Percentiles rank a stretch among this genome's conserved stretches.
Evolutionary conservation across 2,113 vertebrate genomes (phyloP).

Genomic region (Sinocyclocheilus grahami): DNA sequence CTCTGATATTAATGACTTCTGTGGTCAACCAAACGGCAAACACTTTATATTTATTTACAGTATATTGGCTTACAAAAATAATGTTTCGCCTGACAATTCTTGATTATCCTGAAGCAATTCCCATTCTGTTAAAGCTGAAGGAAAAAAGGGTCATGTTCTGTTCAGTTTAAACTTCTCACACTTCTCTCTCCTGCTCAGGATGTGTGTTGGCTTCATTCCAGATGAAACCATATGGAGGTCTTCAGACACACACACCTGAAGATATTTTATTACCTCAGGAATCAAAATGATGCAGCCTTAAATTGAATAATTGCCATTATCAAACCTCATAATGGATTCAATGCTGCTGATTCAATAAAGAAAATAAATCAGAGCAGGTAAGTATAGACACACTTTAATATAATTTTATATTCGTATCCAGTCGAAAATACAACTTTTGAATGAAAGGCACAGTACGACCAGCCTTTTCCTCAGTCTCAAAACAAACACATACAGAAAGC

Average conservation of each 20-base stretch:
- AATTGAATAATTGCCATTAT: background rate
- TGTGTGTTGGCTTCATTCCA: constrained; percentile 38
- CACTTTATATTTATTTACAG: constrained; percentile 3
- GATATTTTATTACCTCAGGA: background rate
- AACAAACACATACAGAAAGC: constrained; percentile 87
- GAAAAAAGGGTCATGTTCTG: background rate
- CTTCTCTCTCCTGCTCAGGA: constrained; percentile 24
- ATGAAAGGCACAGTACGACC: constrained; percentile 98
- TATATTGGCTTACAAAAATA: background rate
- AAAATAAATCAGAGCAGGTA: constrained; percentile 34
- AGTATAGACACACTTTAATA: constrained; percentile 71
- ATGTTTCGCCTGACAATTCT: background rate
- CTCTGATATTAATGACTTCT: constrained; percentile 31
- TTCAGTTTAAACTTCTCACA: constrained; percentile 5
- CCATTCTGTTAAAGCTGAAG: constrained; percentile 3
- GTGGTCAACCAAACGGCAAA: constrained; percentile 18
- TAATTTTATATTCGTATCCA: constrained; percentile 92
- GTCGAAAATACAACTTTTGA: constrained; percentile 95
- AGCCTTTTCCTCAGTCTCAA: constrained; percentile 90
- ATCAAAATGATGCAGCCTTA: background rate
- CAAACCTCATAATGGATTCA: background rate
- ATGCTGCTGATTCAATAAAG: background rate
- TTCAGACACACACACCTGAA: background rate
- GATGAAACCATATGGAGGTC: constrained; percentile 35
- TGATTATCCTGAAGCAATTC: background rate